These are phyloP conservation scores for Bombus pyrosoma DNA, from an alignment of 1,140 invertebrate species.

Conservation along the genomic window DNA sequence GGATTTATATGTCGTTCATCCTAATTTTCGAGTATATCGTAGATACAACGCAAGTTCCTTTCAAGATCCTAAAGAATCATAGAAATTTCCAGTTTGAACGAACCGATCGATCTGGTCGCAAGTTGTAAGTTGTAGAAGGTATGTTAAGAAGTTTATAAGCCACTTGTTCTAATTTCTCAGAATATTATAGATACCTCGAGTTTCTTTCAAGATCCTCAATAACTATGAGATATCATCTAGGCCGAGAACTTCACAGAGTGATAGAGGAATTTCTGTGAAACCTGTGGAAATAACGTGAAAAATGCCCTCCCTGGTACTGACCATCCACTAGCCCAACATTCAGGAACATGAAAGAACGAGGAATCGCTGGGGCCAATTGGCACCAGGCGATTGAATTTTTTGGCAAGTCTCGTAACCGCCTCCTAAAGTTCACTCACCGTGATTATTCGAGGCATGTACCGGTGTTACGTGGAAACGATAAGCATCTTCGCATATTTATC, in stretches of 20 bases:
- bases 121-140: too few species aligned
- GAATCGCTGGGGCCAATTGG: constrained; percentile 1
- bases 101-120: too few species aligned
- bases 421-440: constrained; percentile 53
- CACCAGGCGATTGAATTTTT: constrained; percentile 9
- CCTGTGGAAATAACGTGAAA: background rate
- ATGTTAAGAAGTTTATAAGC: too few species aligned
- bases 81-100: too few species aligned
- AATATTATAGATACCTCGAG: background rate
- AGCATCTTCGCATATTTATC: constrained; percentile 51
- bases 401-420: constrained; percentile 18
- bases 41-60: too few species aligned
- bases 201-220: background rate
- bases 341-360: too few species aligned
- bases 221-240: background rate
- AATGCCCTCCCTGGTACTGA: background rate
- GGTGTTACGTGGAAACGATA: constrained; percentile 55
- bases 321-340: too few species aligned
- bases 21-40: too few species aligned
- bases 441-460: constrained; percentile 52
- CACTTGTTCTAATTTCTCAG: background rate
- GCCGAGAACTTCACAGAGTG: background rate
- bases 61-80: too few species aligned
- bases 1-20: too few species aligned
- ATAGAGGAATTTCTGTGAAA: background rate